phyloP scores from a whole-genome alignment of 2,113 vertebrate genomes.

The Empidonax alnorum region DNA sequence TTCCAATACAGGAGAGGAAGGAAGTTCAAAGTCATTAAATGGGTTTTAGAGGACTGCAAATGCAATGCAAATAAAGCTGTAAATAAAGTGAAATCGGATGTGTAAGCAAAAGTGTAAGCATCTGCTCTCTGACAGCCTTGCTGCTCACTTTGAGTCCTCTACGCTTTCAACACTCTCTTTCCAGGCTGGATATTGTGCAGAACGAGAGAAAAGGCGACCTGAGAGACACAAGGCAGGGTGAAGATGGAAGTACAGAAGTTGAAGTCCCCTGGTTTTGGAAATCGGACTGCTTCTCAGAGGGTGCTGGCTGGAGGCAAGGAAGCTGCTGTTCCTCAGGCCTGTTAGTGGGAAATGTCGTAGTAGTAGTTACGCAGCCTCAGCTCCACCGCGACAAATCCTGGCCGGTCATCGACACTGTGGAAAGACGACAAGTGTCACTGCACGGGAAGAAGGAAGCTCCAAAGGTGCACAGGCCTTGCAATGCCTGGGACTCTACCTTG shows the following conservation, averaged over 20 bases:
- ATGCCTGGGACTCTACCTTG: no score
- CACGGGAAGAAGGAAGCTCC: not conserved
- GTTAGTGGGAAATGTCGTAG: slow-evolving; percentile 90
- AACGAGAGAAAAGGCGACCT: not conserved
- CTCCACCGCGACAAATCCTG: slow-evolving; percentile 84
- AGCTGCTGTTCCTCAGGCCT: not conserved
- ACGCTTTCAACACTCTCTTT: not conserved
- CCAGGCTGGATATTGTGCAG: not conserved
- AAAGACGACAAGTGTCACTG: not conserved
- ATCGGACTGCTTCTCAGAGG: not conserved
- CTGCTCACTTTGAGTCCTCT: not conserved
- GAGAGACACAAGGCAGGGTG: not conserved
- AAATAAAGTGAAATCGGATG: not conserved
- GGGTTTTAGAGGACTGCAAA: not conserved
- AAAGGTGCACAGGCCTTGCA: not conserved
- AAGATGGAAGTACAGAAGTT: not conserved
- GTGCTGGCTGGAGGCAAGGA: not conserved
- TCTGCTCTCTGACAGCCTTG: not conserved
- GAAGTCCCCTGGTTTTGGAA: not conserved
- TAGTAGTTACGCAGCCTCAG: slow-evolving; percentile 89
- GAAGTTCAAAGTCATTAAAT: not conserved
- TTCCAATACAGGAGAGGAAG: not conserved
- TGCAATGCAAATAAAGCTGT: not conserved
- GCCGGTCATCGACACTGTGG: slow-evolving; percentile 84
- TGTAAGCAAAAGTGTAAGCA: not conserved